Evolutionary conservation across 2,797 vertebrate genomes (phyloP), one percentile per base, ranked within the genome.

Genomic region (Pterois miles): DNA sequence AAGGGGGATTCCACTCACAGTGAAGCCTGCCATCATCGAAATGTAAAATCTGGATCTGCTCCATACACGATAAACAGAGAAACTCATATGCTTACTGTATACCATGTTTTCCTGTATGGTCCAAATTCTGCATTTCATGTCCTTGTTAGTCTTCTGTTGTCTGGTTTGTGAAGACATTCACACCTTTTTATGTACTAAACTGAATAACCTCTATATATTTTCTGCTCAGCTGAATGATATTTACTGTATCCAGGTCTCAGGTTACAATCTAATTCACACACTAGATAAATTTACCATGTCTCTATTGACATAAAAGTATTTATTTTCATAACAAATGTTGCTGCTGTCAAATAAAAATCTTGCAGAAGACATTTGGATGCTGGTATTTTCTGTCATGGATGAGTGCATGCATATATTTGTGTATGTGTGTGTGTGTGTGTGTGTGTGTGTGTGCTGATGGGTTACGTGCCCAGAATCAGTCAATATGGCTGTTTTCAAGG

Each of bases 341-440:
- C 29, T 86, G 13, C 59, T 83, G 33, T 81, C 18, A 74, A 87
- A 89, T 86, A 88, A 86, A 90, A 77, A 50, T 20, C 8, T 4
- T 81, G 3, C 9, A 43, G n/a, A 70, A 29, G 16, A 63, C 48
- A 73, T 74, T 56, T 84, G 48, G 66, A 58, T 4, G 2, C 25
- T 82, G 36, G 43, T 52, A 5, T 88, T 78, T 84, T 74, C 46
- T 83, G 50, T 31, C 29, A 63, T 7, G 33, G 27, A 54, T 68
- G 34, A 72, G 29, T 69, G 48, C 12, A 9, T 4, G 1, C 12
- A 16, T 83, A 18, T 20, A 31, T 40, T 13, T 58, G 36, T 11
- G 12, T 59, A 25, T 29, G 65, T 29, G 54, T 65, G 31, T 78
- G 43, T 57, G 67, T 71, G 48, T 69, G 54, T 57, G 67, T 48